A percentile compares a stretch with the other conserved stretches of the same genome.
Conservation (phyloP, 2,113 vertebrate species). For the Shinisaurus crocodilurus region DNA sequence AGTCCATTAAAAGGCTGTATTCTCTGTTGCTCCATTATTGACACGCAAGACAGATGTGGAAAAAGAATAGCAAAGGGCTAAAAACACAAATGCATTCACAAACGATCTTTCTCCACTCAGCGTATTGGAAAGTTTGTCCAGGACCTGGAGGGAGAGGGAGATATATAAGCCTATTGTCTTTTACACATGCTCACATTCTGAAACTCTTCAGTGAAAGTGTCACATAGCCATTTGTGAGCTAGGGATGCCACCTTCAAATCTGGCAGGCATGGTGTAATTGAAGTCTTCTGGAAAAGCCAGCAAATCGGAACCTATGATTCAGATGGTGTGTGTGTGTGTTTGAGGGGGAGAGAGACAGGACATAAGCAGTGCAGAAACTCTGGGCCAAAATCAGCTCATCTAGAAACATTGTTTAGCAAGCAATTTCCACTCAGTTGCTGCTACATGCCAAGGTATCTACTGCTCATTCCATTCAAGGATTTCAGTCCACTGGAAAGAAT, state of each 20-base stretch:
- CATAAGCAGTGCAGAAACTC: background rate
- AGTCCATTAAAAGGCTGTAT: background rate
- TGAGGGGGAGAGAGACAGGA: background rate
- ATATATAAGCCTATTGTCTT: background rate
- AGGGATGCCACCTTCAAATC: background rate
- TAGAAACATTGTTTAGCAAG: background rate
- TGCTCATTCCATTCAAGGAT: background rate
- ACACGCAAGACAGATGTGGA: background rate
- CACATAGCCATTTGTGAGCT: background rate
- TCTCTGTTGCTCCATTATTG: conserved; percentile 4
- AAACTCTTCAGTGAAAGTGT: background rate
- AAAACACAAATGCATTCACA: background rate
- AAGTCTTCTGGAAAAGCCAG: conserved; percentile 14
- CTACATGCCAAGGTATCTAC: background rate
- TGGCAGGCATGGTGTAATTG: background rate
- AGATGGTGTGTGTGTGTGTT: background rate
- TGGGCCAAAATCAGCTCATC: conserved; percentile 30
- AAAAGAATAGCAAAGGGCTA: background rate
- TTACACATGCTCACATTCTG: background rate
- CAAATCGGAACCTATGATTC: background rate
- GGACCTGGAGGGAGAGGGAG: background rate
- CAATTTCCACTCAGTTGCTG: background rate
- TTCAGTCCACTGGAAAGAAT: background rate
- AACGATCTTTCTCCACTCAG: background rate
- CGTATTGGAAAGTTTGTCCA: background rate